These are phyloP conservation scores for Drosophila bocqueti DNA, from an alignment of 1,140 invertebrate genomes.

Conservation along the genomic window DNA sequence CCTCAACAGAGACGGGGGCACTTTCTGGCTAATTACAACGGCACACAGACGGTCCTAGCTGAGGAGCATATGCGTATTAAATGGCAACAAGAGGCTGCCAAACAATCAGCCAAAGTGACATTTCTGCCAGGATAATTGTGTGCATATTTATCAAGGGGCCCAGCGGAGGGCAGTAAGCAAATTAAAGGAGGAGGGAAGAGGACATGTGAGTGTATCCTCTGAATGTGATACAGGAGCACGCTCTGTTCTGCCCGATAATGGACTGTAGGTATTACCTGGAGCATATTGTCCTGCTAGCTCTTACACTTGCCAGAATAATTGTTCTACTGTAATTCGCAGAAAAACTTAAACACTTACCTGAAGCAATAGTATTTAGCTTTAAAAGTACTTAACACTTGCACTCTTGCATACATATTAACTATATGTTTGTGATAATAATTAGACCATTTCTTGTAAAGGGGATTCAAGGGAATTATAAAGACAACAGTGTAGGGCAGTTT, in stretches of 20 bases:
- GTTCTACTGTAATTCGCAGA: background rate
- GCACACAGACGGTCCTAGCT: constrained; percentile 28
- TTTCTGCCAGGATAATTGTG: constrained; percentile 70
- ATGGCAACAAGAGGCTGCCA: constrained; percentile 37
- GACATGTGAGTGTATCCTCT: background rate
- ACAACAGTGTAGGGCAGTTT: background rate
- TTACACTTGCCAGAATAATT: constrained; percentile 2
- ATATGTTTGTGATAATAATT: background rate
- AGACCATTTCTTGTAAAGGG: no score
- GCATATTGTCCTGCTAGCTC: constrained; percentile 12
- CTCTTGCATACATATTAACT: background rate
- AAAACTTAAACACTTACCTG: background rate
- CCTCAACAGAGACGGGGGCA: constrained; percentile 26
- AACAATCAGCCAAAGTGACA: constrained; percentile 74
- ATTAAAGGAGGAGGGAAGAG: constrained; percentile 19
- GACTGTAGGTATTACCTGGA: constrained; percentile 34
- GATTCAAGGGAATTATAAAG: background rate
- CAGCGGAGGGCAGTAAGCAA: constrained; percentile 7
- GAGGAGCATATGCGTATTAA: constrained; percentile 25
- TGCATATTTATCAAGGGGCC: constrained; percentile 42
- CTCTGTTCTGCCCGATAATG: constrained; percentile 30
- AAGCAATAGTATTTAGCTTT: background rate
- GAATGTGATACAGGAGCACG: constrained; percentile 14
- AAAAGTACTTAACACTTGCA: no score
- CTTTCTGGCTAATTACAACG: constrained; percentile 67